A percentile compares a stretch with the other conserved stretches of the same genome.
Conservation (phyloP, 53 echinoderm and acorn worm genomes). For the Temnopleurus reevesii region DNA sequence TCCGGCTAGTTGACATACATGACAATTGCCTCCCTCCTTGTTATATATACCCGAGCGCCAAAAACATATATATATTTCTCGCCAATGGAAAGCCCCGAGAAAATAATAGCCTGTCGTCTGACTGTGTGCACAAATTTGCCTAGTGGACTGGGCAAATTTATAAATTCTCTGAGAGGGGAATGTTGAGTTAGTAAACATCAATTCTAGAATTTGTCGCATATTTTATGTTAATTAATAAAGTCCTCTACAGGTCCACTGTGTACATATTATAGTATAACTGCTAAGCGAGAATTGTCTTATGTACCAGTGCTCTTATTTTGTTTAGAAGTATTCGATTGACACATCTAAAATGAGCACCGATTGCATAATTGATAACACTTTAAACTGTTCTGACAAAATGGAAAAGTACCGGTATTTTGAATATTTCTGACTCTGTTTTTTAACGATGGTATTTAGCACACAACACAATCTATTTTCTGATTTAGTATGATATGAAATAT, state of each 20-base stretch:
- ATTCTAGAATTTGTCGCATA: slow-evolving; percentile 17
- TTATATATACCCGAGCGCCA: slow-evolving; percentile 24
- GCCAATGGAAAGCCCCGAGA: slow-evolving; percentile 9
- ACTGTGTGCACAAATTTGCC: slow-evolving; percentile 28
- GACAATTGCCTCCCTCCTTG: slow-evolving; percentile 40
- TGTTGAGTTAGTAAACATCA: slow-evolving; percentile 37
- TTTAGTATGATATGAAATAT: too few relatives aligned
- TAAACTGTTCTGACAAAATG: too few relatives aligned
- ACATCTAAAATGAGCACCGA: too few relatives aligned
- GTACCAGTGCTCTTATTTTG: too few relatives aligned
- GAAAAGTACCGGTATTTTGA: too few relatives aligned
- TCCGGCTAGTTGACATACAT: slow-evolving; percentile 18
- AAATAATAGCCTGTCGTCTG: slow-evolving; percentile 32
- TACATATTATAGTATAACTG: too few relatives aligned
- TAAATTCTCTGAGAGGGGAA: slow-evolving; percentile 8
- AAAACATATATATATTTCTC: slow-evolving; percentile 57
- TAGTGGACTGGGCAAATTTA: slow-evolving; percentile 42
- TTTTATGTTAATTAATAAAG: slow-evolving; percentile 46
- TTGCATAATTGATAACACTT: too few relatives aligned
- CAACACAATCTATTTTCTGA: too few relatives aligned
- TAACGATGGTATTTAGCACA: too few relatives aligned
- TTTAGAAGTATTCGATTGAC: too few relatives aligned
- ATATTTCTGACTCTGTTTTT: too few relatives aligned
- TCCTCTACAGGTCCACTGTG: background rate
- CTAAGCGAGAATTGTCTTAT: too few relatives aligned